phyloP scores from a whole-genome alignment of 2,113 vertebrate species.

The Oplegnathus fasciatus region DNA sequence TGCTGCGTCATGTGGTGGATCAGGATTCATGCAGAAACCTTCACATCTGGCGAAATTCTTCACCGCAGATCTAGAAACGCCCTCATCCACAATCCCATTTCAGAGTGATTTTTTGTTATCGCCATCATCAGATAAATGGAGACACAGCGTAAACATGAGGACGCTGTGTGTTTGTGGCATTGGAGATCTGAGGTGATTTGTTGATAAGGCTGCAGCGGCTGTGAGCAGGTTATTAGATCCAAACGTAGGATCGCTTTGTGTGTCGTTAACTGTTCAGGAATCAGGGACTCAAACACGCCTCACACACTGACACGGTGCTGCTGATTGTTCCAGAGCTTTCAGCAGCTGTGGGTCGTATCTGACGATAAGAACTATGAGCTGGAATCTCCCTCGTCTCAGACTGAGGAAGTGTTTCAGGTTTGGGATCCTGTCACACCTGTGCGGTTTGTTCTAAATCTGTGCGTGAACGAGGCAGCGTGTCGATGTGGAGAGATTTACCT shows the following conservation, averaged over 20 bases:
- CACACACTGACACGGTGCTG: neutral
- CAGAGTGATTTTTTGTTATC: neutral
- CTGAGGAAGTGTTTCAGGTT: neutral
- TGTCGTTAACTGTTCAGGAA: neutral
- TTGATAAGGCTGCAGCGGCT: constrained; percentile 37
- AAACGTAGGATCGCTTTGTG: neutral
- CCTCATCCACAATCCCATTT: neutral
- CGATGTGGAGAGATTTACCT: constrained; percentile 38
- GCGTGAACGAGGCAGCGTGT: neutral
- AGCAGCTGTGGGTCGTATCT: neutral
- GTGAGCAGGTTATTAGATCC: constrained; percentile 3
- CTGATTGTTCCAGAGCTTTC: constrained; percentile 25
- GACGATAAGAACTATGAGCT: neutral
- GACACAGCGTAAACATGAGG: neutral
- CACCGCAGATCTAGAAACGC: neutral
- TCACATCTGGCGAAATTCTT: constrained; percentile 6
- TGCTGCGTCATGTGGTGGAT: constrained; percentile 69
- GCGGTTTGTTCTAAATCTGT: neutral
- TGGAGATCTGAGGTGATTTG: constrained; percentile 23
- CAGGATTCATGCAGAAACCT: constrained; percentile 21
- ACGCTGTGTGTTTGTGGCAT: neutral
- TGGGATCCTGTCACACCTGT: neutral
- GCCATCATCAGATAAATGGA: neutral
- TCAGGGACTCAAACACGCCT: neutral
- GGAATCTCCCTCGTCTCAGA: neutral